These are phyloP conservation scores for Sarcophaga bullata DNA, from an alignment of 1,140 invertebrate genomes.

Conservation along the genomic window DNA sequence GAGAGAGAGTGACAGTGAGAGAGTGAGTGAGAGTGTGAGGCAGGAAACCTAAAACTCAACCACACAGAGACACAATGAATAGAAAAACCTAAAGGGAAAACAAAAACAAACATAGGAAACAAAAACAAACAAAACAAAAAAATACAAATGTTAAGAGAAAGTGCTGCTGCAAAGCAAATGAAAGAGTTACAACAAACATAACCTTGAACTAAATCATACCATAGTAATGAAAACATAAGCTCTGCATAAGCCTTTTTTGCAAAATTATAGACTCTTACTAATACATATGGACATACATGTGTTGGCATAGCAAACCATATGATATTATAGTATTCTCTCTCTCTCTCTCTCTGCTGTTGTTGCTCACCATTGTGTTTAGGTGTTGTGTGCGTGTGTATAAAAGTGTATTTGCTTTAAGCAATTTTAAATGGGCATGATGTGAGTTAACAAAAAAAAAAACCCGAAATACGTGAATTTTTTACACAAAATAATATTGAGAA, in stretches of 20 bases:
- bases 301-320: background rate
- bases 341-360: background rate
- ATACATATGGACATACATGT: background rate
- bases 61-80: too few species aligned
- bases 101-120: too few species aligned
- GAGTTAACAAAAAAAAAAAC: background rate
- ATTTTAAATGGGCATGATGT: background rate
- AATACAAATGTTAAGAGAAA: too few species aligned
- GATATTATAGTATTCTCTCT: background rate
- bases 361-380: background rate
- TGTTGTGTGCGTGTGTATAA: background rate
- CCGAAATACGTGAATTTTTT: background rate
- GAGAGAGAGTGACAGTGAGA: background rate
- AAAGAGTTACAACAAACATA: background rate
- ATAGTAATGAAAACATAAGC: too few species aligned
- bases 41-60: too few species aligned
- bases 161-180: too few species aligned
- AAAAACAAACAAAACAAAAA: too few species aligned
- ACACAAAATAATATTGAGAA: background rate
- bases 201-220: background rate
- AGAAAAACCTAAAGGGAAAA: too few species aligned
- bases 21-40: background rate
- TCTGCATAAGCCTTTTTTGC: background rate
- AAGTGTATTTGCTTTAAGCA: background rate
- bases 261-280: background rate